These are phyloP conservation scores for Lithobates sylvaticus DNA, from an alignment of 2,797 vertebrate species.

Conservation along the genomic window DNA sequence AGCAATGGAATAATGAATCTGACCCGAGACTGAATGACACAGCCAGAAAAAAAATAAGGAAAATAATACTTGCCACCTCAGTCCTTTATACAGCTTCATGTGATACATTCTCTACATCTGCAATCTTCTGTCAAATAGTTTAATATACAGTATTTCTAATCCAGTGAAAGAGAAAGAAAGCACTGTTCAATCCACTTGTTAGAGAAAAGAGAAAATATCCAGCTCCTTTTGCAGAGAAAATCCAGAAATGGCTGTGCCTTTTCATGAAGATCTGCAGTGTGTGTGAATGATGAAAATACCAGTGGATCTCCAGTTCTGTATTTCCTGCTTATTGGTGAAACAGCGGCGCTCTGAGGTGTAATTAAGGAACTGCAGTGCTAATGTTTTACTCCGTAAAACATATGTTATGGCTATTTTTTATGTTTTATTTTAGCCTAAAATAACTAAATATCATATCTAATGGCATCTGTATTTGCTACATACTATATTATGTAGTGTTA, in stretches of 20 bases:
- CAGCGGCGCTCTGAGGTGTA: conserved; percentile 64
- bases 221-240: conserved; percentile 8
- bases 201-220: neutral
- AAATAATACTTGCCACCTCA: conserved; percentile 55
- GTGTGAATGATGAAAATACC: conserved; percentile 15
- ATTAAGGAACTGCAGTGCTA: conserved; percentile 66
- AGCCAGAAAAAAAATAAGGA: conserved; percentile 32
- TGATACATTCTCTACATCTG: neutral
- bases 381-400: neutral
- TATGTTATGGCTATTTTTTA: neutral
- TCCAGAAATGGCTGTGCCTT: conserved; percentile 22
- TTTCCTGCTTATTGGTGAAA: conserved; percentile 52
- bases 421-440: neutral
- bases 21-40: conserved; percentile 48
- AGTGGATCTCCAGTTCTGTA: conserved; percentile 33
- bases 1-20: conserved; percentile 55
- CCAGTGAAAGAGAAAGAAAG: neutral
- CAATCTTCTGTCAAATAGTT: neutral
- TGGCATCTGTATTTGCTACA: too few relatives aligned
- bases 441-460: too few relatives aligned
- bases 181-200: neutral
- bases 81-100: conserved; percentile 55
- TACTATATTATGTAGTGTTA: too few relatives aligned
- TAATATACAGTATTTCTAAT: neutral
- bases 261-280: conserved; percentile 36